Percentiles rank a stretch among this genome's conserved stretches.
Evolutionary conservation across 2,888 invertebrate genomes (phyloP).

Genomic region (Drosophila falleni): DNA sequence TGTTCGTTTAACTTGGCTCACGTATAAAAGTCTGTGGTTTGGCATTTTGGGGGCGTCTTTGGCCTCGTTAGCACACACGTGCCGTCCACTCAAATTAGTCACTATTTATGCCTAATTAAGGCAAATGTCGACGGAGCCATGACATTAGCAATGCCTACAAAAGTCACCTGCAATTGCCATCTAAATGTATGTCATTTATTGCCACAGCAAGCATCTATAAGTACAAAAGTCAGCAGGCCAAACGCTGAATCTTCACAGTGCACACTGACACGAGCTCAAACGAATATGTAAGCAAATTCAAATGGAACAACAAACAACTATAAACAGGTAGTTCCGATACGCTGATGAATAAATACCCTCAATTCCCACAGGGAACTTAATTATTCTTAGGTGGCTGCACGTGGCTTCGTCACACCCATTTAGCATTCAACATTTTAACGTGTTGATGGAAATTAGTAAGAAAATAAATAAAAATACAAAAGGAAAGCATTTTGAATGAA

Average conservation of each 20-base stretch:
- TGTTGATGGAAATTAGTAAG: slow-evolving; percentile 65
- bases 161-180: slow-evolving; percentile 36
- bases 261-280: slow-evolving; percentile 15
- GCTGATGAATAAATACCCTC: too few relatives aligned
- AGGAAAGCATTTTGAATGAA: slow-evolving; percentile 34
- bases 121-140: slow-evolving; percentile 24
- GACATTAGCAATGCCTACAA: slow-evolving; percentile 26
- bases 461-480: slow-evolving; percentile 34
- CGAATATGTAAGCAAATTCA: slow-evolving; percentile 3
- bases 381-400: slow-evolving; percentile 52
- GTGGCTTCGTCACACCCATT: slow-evolving; percentile 70
- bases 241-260: slow-evolving; percentile 1
- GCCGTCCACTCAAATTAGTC: slow-evolving; percentile 57
- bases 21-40: slow-evolving; percentile 14
- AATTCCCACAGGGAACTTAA: slow-evolving; percentile 1
- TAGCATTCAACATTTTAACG: slow-evolving; percentile 57
- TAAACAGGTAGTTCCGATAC: not conserved
- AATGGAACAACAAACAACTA: not conserved
- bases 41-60: not conserved
- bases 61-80: slow-evolving; percentile 53
- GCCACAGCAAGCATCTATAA: slow-evolving; percentile 15
- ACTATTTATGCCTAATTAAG: slow-evolving; percentile 59
- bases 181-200: slow-evolving; percentile 36
- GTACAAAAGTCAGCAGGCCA: slow-evolving; percentile 22
- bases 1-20: not conserved